phyloP scores from a whole-genome alignment of 53 echinoderm and acorn worm species.

The Mesocentrotus franciscanus region DNA sequence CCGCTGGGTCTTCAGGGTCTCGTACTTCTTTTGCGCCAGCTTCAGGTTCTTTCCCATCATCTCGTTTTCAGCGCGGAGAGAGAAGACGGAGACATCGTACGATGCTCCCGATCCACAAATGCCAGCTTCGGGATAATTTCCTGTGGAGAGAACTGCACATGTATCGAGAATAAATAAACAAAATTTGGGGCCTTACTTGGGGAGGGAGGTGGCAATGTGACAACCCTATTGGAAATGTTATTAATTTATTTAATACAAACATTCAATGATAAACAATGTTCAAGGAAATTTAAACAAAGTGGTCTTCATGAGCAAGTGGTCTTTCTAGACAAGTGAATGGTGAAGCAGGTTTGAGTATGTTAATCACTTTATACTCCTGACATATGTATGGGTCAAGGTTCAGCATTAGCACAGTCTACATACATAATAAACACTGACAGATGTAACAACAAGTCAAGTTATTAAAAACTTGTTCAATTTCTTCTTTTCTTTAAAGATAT shows the following conservation, averaged over 20 bases:
- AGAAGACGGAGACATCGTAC: constrained; percentile 38
- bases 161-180: background rate
- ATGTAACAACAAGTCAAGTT: too few relatives aligned
- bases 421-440: too few relatives aligned
- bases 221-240: background rate
- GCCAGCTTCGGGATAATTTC: constrained; percentile 38
- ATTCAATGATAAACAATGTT: too few relatives aligned
- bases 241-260: background rate
- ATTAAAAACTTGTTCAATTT: too few relatives aligned
- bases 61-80: constrained; percentile 12
- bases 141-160: constrained; percentile 23
- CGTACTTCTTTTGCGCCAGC: background rate
- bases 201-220: background rate
- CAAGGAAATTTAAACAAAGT: too few relatives aligned
- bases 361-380: too few relatives aligned
- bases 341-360: too few relatives aligned
- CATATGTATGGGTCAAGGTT: too few relatives aligned
- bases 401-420: too few relatives aligned
- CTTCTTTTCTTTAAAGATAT: too few relatives aligned
- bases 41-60: background rate
- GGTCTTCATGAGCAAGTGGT: too few relatives aligned
- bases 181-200: background rate
- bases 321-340: too few relatives aligned
- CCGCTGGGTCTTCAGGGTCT: constrained; percentile 20
- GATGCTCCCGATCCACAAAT: constrained; percentile 26